These are phyloP conservation scores for Apamea crenata DNA, from an alignment of 2,888 invertebrate genomes.

Conservation along the genomic window DNA sequence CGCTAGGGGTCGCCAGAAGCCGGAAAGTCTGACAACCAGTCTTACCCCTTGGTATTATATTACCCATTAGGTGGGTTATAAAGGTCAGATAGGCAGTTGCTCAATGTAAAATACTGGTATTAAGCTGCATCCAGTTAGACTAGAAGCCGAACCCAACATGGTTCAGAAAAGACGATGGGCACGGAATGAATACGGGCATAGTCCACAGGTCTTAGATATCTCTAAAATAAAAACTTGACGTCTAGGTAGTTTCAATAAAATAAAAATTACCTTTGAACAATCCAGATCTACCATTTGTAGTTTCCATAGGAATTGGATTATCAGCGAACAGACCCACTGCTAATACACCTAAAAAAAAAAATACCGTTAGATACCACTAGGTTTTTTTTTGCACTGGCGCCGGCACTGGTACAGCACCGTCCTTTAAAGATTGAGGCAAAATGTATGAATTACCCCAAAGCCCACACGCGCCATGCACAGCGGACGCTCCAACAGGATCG, in stretches of 20 bases:
- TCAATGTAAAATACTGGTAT: neutral
- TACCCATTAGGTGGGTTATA: neutral
- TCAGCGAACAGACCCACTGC: conserved; percentile 97
- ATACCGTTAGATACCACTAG: too few relatives aligned
- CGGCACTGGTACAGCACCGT: too few relatives aligned
- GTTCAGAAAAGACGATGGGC: neutral
- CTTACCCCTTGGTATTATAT: neutral
- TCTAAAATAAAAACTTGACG: neutral
- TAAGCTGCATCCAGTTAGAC: neutral
- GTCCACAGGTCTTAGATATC: neutral
- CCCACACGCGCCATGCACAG: conserved; percentile 96
- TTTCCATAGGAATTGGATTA: conserved; percentile 94
- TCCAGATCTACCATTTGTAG: conserved; percentile 94
- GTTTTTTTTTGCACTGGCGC: too few relatives aligned
- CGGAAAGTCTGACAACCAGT: neutral
- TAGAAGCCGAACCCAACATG: neutral
- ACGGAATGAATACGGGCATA: too few relatives aligned
- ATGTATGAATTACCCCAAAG: conserved; percentile 94
- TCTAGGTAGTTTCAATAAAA: neutral
- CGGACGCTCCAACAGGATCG: conserved; percentile 97
- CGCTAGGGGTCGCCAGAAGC: neutral
- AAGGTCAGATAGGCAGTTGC: neutral
- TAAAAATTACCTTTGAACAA: conserved; percentile 92
- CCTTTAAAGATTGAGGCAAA: too few relatives aligned
- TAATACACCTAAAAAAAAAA: too few relatives aligned